These are phyloP conservation scores for Chouioia cunea DNA, from an alignment of 2,888 invertebrate genomes.

Conservation along the genomic window DNA sequence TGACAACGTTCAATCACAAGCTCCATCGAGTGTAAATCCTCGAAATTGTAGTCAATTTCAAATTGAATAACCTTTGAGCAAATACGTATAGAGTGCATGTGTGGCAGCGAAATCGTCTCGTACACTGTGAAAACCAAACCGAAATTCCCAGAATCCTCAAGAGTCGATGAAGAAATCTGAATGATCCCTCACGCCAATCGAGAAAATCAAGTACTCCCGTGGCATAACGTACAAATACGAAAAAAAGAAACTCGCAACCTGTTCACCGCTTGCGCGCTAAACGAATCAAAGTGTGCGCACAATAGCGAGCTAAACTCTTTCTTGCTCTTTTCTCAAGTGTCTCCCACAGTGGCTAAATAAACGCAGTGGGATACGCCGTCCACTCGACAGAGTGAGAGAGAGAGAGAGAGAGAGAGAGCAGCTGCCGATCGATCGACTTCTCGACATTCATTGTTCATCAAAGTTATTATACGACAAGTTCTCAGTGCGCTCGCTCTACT, in stretches of 20 bases:
- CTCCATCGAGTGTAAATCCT: no score
- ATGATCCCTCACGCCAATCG: background rate
- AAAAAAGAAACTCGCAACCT: conserved; percentile 9
- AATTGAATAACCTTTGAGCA: no score
- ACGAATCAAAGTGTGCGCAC: conserved; percentile 24
- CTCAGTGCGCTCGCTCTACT: background rate
- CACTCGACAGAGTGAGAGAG: background rate
- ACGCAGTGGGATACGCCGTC: conserved; percentile 25
- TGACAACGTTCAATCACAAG: no score
- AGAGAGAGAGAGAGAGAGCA: background rate
- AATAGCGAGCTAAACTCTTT: conserved; percentile 7
- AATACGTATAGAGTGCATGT: no score
- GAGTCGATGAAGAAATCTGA: conserved; percentile 7
- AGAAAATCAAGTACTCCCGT: background rate
- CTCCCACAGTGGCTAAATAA: conserved; percentile 40
- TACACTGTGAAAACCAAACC: no score
- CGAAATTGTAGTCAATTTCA: no score
- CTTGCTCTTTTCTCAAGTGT: conserved; percentile 19
- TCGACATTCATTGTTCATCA: conserved; percentile 27
- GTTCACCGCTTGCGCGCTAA: conserved; percentile 9
- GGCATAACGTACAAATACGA: background rate
- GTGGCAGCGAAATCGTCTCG: no score
- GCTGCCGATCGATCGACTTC: background rate
- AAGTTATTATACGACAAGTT: conserved; percentile 8
- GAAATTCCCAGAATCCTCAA: conserved; percentile 41